A percentile compares a stretch with the other conserved stretches of the same genome.
Evolutionary conservation across 2,797 vertebrate species (phyloP).

Genomic region (Hipposideros larvatus): DNA sequence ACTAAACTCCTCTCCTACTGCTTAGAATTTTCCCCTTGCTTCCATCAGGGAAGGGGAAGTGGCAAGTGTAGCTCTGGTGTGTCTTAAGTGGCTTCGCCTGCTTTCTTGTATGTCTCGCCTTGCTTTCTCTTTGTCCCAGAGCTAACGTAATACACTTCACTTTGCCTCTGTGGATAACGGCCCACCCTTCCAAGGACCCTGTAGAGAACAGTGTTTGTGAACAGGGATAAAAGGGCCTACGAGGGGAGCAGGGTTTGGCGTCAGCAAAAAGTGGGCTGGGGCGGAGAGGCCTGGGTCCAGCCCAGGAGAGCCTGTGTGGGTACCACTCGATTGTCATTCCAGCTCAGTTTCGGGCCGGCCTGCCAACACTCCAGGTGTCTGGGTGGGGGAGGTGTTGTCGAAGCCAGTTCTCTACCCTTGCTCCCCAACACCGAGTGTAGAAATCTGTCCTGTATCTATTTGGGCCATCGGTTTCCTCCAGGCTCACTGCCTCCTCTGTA

Average conservation of each 20-base stretch:
- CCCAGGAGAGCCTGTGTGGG: background rate
- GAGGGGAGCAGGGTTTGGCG: background rate
- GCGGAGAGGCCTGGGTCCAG: background rate
- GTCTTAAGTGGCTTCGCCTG: background rate
- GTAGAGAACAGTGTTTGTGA: background rate
- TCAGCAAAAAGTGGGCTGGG: background rate
- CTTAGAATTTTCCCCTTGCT: background rate
- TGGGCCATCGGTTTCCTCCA: background rate
- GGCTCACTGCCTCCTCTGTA: background rate
- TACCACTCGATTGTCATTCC: background rate
- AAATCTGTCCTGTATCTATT: background rate
- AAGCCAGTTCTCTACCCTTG: background rate
- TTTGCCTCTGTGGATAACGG: background rate
- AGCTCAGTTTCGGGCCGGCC: background rate
- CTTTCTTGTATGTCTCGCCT: background rate
- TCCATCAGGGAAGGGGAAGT: background rate
- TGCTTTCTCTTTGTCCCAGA: background rate
- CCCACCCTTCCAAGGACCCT: background rate
- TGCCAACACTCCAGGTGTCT: background rate
- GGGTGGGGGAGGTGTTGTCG: background rate
- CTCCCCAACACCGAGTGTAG: background rate
- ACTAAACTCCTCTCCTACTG: background rate
- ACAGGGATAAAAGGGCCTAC: background rate
- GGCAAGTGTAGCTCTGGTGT: fast-evolving
- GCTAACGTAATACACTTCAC: background rate